Evolutionary conservation across 2,113 vertebrate species (phyloP).

Genomic region (Aphyosemion australe): DNA sequence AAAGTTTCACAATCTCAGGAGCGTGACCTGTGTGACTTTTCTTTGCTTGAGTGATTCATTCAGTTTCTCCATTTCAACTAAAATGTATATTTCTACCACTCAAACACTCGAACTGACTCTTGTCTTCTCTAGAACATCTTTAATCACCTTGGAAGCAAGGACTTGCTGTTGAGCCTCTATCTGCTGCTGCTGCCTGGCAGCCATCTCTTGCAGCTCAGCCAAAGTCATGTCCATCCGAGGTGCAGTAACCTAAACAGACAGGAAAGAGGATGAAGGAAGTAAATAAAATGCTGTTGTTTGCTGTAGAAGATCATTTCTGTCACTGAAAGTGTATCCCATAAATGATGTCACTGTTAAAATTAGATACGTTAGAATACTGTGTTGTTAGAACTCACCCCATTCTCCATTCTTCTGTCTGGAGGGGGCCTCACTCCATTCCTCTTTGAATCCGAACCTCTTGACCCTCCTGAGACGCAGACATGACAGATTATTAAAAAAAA

Average conservation of each 20-base stretch:
- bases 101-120: constrained; percentile 7
- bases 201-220: constrained; percentile 96
- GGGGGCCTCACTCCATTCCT: constrained; percentile 88
- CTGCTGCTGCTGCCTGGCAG: constrained; percentile 94
- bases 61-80: background rate
- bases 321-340: background rate
- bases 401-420: constrained; percentile 88
- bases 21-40: constrained; percentile 3
- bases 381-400: constrained; percentile 84
- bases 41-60: background rate
- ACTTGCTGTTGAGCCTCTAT: constrained; percentile 95
- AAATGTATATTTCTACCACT: no score
- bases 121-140: constrained; percentile 34
- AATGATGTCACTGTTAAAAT: background rate
- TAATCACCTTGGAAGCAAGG: constrained; percentile 89
- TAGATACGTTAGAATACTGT: no score
- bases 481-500: constrained; percentile 10
- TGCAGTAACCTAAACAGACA: constrained; percentile 77
- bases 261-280: background rate
- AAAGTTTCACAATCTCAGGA: constrained; percentile 17
- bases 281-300: background rate
- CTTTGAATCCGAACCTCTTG: constrained; percentile 85
- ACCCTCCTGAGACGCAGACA: constrained; percentile 74
- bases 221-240: constrained; percentile 96
- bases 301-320: background rate